Base-by-base conservation (phyloP, 2,797 vertebrate species). In the Glyptemys insculpta region DNA sequence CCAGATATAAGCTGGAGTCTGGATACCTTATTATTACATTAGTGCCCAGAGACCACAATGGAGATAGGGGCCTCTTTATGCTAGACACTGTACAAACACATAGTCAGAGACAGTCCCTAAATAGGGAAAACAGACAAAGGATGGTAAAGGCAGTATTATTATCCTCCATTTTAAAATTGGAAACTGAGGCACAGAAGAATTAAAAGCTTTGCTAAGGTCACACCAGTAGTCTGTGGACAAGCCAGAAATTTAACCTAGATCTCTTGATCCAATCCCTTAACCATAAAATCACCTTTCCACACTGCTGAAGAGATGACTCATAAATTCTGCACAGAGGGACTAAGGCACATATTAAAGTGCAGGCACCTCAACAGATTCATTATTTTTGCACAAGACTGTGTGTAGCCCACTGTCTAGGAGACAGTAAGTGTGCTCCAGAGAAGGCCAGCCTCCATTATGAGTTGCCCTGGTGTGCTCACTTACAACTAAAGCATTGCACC, bases 11-110 rank as follows among this genome's bases (percentile, higher is more conserved):
- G 74, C 76, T 12, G 0, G 59, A 34, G 59, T 62, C 59, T 62
- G 59, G 0, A 19, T 57, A 90, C 92, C 87, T 89, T 94, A 49
- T 81, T 65, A 56, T 86, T 59, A 93, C 74, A 89, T 59, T 79
- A 93, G 54, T 86, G 85, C 81, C 83, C 78, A 89, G 88, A 96
- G 92, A 84, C 54, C 2, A 86, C 72, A 91, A 87, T 44, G 54
- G 81, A 37, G 47, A 74, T 81, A 53, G 92, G 16, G 88, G 57
- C 41, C 47, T 86, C 85, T 65, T 57, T 16, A 62, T 86, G 41
- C 8, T 74, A 57, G 74, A 79, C 53, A 72, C 74, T 3, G 1
- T 1, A 78, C 83, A 92, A 85, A 56, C 0, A 78, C 0, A 0
- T 59, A 31, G 10, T 2, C 84, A 85, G 41, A 86, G 21, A 10